These are phyloP conservation scores for Megaleporinus macrocephalus DNA, from an alignment of 2,113 vertebrate species.

Conservation along the genomic window DNA sequence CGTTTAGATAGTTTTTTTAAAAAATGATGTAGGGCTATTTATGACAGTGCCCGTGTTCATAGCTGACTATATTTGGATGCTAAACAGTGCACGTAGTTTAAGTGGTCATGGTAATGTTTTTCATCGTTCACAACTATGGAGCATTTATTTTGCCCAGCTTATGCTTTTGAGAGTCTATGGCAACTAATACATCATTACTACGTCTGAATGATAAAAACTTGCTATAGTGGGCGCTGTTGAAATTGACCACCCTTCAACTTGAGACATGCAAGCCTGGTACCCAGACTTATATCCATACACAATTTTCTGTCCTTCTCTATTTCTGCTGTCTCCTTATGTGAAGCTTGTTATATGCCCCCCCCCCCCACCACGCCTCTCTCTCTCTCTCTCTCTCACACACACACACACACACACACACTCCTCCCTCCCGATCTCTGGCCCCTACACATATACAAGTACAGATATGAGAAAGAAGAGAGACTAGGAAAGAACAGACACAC, in stretches of 20 bases:
- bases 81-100: no score
- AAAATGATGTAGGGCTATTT: no score
- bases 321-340: neutral
- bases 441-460: neutral
- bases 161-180: no score
- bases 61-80: no score
- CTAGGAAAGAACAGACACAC: neutral
- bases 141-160: no score
- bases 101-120: no score
- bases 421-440: neutral
- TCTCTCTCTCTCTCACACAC: neutral
- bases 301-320: neutral
- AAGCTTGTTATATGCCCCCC: neutral
- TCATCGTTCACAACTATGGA: no score
- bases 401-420: neutral
- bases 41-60: no score
- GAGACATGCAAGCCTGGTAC: neutral
- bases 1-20: neutral
- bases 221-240: neutral
- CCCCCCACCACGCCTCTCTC: neutral
- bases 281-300: neutral
- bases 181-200: no score
- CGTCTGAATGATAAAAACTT: neutral
- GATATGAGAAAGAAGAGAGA: neutral
- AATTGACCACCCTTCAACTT: constrained; percentile 12